These are phyloP conservation scores for Daubentonia madagascariensis DNA, from an alignment of 2,113 vertebrate species.

Conservation along the genomic window DNA sequence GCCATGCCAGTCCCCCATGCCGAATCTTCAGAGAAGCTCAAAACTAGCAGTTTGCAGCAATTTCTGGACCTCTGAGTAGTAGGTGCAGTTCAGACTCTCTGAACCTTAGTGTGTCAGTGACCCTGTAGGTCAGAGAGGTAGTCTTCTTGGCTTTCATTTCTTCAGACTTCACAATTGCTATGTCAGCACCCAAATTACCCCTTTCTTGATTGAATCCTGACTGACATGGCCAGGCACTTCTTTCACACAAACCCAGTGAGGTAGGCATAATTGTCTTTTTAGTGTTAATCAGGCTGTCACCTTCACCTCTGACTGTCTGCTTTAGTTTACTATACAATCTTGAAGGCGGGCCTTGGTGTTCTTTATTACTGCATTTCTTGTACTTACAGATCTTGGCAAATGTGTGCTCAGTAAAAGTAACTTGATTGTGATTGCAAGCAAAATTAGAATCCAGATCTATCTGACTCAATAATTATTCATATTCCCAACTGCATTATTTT, in stretches of 20 bases:
- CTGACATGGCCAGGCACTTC: neutral
- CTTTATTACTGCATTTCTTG: accelerated
- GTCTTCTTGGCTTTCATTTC: neutral
- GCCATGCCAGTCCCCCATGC: neutral
- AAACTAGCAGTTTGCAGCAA: neutral
- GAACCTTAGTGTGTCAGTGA: neutral
- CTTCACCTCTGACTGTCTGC: accelerated
- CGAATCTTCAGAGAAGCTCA: neutral
- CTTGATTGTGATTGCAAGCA: neutral
- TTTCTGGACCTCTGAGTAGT: neutral
- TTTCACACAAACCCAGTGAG: accelerated
- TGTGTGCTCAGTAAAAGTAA: neutral
- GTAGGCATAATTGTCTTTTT: accelerated
- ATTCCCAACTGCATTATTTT: neutral
- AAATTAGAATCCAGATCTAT: neutral
- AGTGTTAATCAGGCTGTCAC: accelerated
- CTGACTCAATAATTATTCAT: neutral
- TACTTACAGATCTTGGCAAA: neutral
- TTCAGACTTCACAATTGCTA: neutral
- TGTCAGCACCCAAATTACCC: neutral
- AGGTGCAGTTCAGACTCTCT: neutral
- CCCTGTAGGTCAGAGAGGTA: accelerated
- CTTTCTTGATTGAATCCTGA: neutral
- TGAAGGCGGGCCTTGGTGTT: accelerated
- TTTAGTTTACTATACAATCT: accelerated